A percentile compares a stretch with the other conserved stretches of the same genome.
phyloP scores from a whole-genome alignment of 2,888 invertebrate genomes.

The Brenthis hecate region DNA sequence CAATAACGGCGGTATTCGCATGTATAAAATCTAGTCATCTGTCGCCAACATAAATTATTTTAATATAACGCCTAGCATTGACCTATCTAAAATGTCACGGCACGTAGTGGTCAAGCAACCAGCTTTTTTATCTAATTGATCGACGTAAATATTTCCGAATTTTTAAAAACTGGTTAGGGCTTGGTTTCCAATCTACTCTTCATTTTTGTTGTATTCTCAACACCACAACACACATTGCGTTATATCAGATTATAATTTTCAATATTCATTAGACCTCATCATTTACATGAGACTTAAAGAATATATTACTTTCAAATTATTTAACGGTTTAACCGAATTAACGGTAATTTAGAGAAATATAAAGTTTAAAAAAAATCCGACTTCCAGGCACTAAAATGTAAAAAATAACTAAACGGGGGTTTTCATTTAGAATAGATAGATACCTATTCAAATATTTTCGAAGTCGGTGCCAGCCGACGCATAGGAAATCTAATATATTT shows the following conservation, averaged over 20 bases:
- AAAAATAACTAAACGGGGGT: no score
- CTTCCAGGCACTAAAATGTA: no score
- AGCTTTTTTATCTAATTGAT: conserved; percentile 19
- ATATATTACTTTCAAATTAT: neutral
- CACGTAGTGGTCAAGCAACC: conserved; percentile 22
- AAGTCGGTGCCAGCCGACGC: no score
- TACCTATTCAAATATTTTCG: no score
- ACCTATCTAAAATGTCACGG: conserved; percentile 41
- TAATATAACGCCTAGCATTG: conserved; percentile 38
- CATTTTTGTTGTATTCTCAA: conserved; percentile 2
- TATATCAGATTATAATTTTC: conserved; percentile 8
- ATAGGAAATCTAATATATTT: no score
- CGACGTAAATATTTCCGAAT: conserved; percentile 31
- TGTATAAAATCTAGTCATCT: conserved; percentile 32
- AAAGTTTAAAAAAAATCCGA: no score
- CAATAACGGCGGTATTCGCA: conserved; percentile 19
- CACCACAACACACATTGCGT: conserved; percentile 27
- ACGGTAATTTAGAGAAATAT: no score
- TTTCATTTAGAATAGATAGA: no score
- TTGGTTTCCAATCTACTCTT: conserved; percentile 20
- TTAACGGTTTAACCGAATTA: no score
- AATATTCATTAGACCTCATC: neutral
- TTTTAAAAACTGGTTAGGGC: conserved; percentile 23
- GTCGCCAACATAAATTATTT: conserved; percentile 35
- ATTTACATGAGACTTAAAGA: neutral